phyloP scores from a whole-genome alignment of 1,140 invertebrate species.

The Ylistrum balloti region DNA sequence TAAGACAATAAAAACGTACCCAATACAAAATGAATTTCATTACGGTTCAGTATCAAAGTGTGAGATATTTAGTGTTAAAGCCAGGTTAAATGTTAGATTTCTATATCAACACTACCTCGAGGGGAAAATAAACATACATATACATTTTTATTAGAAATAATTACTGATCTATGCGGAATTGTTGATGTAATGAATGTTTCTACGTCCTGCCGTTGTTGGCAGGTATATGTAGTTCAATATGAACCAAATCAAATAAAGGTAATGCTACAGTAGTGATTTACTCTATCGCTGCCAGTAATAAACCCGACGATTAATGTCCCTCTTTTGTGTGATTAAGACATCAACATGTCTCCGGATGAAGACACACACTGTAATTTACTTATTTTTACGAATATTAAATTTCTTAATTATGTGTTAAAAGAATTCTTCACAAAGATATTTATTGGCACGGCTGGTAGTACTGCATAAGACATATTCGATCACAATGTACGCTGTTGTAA shows the following conservation, averaged over 20 bases:
- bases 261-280: background rate
- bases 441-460: background rate
- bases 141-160: conserved; percentile 40
- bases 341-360: background rate
- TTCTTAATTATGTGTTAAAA: conserved; percentile 25
- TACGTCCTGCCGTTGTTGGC: background rate
- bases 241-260: conserved; percentile 27
- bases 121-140: conserved; percentile 23
- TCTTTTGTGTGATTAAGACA: background rate
- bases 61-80: background rate
- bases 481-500: too few species aligned
- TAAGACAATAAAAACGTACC: background rate
- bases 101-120: background rate
- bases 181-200: conserved; percentile 24
- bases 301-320: background rate
- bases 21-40: conserved; percentile 40
- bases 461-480: background rate
- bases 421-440: conserved; percentile 25
- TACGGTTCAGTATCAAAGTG: background rate
- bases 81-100: conserved; percentile 6
- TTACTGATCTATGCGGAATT: conserved; percentile 24
- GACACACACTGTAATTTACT: conserved; percentile 19
- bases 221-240: conserved; percentile 27
- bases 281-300: background rate
- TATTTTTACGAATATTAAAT: conserved; percentile 36